phyloP scores from a whole-genome alignment of 2,888 invertebrate genomes.

The Halictus quadricinctus region DNA sequence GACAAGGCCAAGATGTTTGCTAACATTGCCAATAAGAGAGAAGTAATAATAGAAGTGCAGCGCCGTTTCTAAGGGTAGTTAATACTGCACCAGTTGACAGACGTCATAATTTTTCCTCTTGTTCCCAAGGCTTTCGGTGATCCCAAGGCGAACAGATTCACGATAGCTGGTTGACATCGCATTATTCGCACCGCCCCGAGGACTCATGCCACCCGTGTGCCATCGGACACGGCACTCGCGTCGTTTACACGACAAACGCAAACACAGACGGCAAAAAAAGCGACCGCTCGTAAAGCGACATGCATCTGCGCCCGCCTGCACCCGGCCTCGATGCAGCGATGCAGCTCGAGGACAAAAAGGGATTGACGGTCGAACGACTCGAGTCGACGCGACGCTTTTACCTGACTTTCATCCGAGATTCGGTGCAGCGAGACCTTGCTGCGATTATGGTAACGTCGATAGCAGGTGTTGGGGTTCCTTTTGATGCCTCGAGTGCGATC shows the following conservation, averaged over 20 bases:
- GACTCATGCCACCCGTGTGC: constrained; percentile 71
- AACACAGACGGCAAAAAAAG: constrained; percentile 74
- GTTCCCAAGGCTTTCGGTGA: background rate
- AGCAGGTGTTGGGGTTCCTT: background rate
- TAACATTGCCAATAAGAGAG: background rate
- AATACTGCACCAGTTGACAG: background rate
- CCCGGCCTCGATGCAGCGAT: constrained; percentile 29
- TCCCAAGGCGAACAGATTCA: constrained; percentile 18
- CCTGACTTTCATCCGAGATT: background rate
- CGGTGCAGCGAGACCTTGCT: background rate
- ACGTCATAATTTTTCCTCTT: background rate
- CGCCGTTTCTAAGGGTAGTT: too few species aligned
- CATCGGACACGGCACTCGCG: constrained; percentile 58
- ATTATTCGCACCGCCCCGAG: constrained; percentile 47
- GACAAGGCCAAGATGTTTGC: too few species aligned
- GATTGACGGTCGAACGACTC: background rate
- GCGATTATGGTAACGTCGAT: background rate
- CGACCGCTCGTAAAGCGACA: constrained; percentile 64
- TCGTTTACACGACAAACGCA: constrained; percentile 68
- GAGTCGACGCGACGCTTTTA: background rate
- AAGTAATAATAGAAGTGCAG: background rate
- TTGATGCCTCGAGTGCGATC: background rate
- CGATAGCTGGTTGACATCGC: constrained; percentile 14
- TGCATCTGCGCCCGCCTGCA: constrained; percentile 45
- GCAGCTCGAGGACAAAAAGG: constrained; percentile 18